Evolutionary conservation across 2,113 vertebrate species (phyloP), one percentile per base, ranked within the genome.

Genomic region (Carlito syrichta): DNA sequence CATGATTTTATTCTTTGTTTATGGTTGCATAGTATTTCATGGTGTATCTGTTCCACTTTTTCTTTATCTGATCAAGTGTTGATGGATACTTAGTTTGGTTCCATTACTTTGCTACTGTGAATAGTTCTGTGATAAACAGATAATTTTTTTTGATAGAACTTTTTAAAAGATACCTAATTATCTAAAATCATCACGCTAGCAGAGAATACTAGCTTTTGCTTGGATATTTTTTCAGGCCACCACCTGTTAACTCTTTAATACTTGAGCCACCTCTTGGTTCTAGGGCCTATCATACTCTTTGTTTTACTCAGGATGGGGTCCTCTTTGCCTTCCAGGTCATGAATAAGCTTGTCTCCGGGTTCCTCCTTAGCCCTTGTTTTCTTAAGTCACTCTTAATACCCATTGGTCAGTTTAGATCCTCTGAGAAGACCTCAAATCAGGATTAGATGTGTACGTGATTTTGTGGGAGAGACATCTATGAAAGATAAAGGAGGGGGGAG

Each of bases 391-490:
- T 40, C 20, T 66, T 23, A 6, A 6, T 40, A 40, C 32, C 5
- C 30, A 45, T 54, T 40, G 4, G 43, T 69, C 25, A 40, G 40
- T 60, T 73, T 54, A 83, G 16, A 50, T n/a, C 8, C 60, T 38
- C 48, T 89, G 25, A 20, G 38, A 52, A 92, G 74, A 83, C 6
- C 4, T 52, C n/a, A 38, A 12, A 16, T 35, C 25, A 20, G n/a
- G 16, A 20, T 8, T 30, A 16, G 16, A 17, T 43, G 9, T 38
- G 22, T 11, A n/a, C 32, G 7, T 50, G 66, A 30, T 45, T 62
- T 16, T 14, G 0, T 52, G 2, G 8, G 50, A 25, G 35, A 40
- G 32, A 20, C 0, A 6, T 35, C 45, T 16, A 5, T 43, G 45
- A 50, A 63, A 52, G 19, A 32, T 30, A 71, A 23, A 87, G 4